Base-by-base conservation (phyloP, 2,888 invertebrate species). In the Ceraclea dissimilis region DNA sequence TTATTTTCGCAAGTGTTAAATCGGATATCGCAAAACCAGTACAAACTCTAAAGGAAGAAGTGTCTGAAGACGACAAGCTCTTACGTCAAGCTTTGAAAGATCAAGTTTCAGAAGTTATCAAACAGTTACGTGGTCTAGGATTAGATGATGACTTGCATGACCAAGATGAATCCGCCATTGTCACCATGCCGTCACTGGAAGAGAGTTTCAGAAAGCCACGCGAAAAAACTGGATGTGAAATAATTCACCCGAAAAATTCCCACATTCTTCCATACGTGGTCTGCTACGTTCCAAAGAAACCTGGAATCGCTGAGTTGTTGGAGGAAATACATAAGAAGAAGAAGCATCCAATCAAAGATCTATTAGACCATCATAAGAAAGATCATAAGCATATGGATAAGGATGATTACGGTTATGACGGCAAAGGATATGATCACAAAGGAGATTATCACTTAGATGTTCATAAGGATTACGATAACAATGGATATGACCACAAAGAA, bases 161-260 rank as follows among this genome's bases (percentile, higher is more conserved):
- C 5, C n/a, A 39, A 8, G 39, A 16, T 13, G 39, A 39, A 39
- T 4, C 16, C 5, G 5, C 39, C 4, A 16, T 13, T n/a, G 8
- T 13, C 2, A 13, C 39, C 5, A 2, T 16, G 4, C 39, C 16
- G 5, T 8, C 39, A 39, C 13, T 39, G 13, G 39, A 39, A 39
- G 39, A 39, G n/a, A 39, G 39, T 13, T 39, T 39, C 16, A 13
- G 39, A 16, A 39, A 39, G 13, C 13, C 39, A 39, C 18, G 46
- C 2, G 16, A 18, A 6, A 46, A 46, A 46, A 19, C 46, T 6
- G 53, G 47, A 18, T 54, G 54, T 49, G 54, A 48, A 31, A 31
- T 48, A 16, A 49, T 54, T 49, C 16, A 48, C 13, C 54, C 54
- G 1, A 54, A 48, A 39, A 39, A 54, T 39, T 16, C 49, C 19